Conservation (phyloP, 2,113 vertebrate species). For the Rousettus leschenaultii region DNA sequence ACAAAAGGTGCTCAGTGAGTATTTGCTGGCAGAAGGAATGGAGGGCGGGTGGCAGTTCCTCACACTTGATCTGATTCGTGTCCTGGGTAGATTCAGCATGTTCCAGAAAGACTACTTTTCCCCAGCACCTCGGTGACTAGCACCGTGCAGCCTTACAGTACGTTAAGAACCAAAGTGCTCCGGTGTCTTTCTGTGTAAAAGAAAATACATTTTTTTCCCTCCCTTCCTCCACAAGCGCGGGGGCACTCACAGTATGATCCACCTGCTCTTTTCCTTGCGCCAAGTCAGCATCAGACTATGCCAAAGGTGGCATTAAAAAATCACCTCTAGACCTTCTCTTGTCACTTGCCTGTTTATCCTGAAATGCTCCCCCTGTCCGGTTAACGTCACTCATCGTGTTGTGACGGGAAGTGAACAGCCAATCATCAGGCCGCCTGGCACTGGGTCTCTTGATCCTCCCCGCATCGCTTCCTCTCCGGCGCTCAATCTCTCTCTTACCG, state of each 20-base stretch:
- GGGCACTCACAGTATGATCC: background rate
- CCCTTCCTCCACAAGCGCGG: background rate
- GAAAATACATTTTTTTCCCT: background rate
- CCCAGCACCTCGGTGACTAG: background rate
- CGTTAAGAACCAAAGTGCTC: background rate
- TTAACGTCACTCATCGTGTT: background rate
- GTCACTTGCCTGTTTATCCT: background rate
- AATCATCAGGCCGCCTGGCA: fast-evolving
- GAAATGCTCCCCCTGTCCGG: fast-evolving
- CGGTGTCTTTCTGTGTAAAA: background rate
- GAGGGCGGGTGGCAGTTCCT: background rate
- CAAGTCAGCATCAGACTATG: background rate
- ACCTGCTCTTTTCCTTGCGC: background rate
- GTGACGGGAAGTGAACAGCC: background rate
- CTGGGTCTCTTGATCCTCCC: background rate
- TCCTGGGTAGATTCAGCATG: background rate
- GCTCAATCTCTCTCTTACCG: background rate
- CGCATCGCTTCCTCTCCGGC: background rate
- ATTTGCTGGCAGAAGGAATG: background rate
- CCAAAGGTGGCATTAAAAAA: background rate
- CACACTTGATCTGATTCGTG: background rate
- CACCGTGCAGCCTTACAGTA: too few relatives aligned
- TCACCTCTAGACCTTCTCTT: background rate
- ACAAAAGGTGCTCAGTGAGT: background rate
- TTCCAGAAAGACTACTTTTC: background rate